A percentile compares a stretch with the other conserved stretches of the same genome.
These are phyloP conservation scores for Chrysaora quinquecirrha DNA, from an alignment of 30 jellyfish, hydroid and myxozoan genomes.

Conservation along the genomic window DNA sequence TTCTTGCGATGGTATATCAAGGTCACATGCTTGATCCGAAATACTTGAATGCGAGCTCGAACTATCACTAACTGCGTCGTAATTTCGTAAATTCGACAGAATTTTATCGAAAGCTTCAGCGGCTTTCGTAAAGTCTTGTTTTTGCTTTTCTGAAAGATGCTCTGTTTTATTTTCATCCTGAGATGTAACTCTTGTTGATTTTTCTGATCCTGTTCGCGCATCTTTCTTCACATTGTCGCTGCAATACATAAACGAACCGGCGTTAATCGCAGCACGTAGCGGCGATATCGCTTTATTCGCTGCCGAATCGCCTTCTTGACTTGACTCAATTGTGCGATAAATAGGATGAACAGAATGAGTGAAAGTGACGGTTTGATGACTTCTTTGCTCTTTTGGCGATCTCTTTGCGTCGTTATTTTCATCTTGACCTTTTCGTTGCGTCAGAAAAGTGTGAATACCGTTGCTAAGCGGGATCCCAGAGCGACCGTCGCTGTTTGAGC, in stretches of 20 bases:
- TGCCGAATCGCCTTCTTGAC: constrained; percentile 17
- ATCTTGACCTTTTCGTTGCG: constrained; percentile 31
- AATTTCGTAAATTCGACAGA: constrained; percentile 16
- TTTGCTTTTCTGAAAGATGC: not conserved
- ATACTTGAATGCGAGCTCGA: constrained; percentile 8
- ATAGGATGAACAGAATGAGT: not conserved
- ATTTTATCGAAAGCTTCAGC: constrained; percentile 35
- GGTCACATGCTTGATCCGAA: constrained; percentile 26
- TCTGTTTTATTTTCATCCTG: not conserved
- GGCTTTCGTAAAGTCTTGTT: constrained; percentile 1
- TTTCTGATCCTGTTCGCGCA: not conserved
- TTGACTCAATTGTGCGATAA: not conserved
- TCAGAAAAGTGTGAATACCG: constrained; percentile 51
- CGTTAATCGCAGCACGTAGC: constrained; percentile 59
- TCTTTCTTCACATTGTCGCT: constrained; percentile 25
- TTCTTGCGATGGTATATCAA: constrained; percentile 79
- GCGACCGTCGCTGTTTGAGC: constrained; percentile 33
- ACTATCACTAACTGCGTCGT: constrained; percentile 34
- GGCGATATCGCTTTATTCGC: constrained; percentile 27
- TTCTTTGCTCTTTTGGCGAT: not conserved
- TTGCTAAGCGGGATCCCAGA: constrained; percentile 44
- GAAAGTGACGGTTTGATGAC: not conserved
- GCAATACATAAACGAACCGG: constrained; percentile 53
- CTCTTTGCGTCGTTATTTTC: not conserved
- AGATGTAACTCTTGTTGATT: not conserved